Conservation (phyloP, 2,888 invertebrate species). For the Eilema depressum region DNA sequence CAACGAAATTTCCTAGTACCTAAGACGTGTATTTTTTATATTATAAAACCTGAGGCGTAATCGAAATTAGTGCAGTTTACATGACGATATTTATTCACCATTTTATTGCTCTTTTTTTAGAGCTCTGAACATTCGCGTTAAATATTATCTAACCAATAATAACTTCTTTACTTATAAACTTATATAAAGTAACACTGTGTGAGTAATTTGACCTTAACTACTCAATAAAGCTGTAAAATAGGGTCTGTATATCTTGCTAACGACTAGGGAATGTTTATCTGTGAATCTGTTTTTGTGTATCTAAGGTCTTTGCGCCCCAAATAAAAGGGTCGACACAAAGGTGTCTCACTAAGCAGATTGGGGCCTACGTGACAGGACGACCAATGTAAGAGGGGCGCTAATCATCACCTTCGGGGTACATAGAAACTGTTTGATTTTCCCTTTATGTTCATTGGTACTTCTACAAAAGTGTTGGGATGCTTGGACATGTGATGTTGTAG, state of each 20-base stretch:
- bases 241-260: slow-evolving; percentile 62
- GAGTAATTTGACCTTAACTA: neutral
- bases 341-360: slow-evolving; percentile 84
- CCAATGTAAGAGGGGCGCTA: slow-evolving; percentile 65
- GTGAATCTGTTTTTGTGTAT: slow-evolving; percentile 75
- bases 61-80: neutral
- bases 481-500: neutral
- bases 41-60: no score
- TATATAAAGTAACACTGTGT: neutral
- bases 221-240: slow-evolving; percentile 35
- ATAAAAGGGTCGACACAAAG: slow-evolving; percentile 77
- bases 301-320: slow-evolving; percentile 72
- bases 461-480: neutral
- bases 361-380: slow-evolving; percentile 73
- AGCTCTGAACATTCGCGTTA: neutral
- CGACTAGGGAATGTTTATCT: slow-evolving; percentile 69
- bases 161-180: neutral
- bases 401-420: slow-evolving; percentile 63
- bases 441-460: slow-evolving; percentile 40
- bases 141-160: neutral
- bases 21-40: no score
- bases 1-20: no score
- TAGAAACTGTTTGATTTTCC: slow-evolving; percentile 60
- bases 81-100: neutral
- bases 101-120: neutral